Conservation (phyloP, 2,888 invertebrate genomes). For the Diplolepis rosae region DNA sequence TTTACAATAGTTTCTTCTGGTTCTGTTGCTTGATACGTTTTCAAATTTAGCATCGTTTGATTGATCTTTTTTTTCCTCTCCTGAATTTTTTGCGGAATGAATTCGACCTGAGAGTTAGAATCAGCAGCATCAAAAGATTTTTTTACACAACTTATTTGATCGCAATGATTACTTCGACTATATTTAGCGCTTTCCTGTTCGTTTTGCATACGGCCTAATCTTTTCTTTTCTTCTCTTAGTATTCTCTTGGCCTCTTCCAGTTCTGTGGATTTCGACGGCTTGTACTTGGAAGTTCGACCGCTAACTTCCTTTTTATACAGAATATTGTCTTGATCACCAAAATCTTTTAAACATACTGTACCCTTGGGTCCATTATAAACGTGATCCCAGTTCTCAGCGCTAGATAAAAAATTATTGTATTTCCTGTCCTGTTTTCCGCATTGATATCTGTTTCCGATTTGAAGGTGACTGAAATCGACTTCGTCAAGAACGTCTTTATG, state of each 20-base stretch:
- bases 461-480: conserved; percentile 52
- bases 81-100: background rate
- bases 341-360: conserved; percentile 81
- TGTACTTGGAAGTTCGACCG: conserved; percentile 43
- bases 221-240: conserved; percentile 49
- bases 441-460: conserved; percentile 50
- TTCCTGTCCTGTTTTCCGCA: conserved; percentile 58
- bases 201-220: conserved; percentile 1
- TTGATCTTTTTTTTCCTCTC: conserved; percentile 32
- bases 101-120: background rate
- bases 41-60: conserved; percentile 51
- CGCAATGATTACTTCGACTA: conserved; percentile 50
- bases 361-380: conserved; percentile 86
- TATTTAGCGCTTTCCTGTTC: conserved; percentile 44
- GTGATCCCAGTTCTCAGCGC: conserved; percentile 84
- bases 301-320: conserved; percentile 60
- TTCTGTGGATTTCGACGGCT: conserved; percentile 41
- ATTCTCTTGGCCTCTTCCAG: conserved; percentile 55
- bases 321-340: conserved; percentile 81
- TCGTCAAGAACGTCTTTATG: conserved; percentile 56
- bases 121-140: conserved; percentile 51
- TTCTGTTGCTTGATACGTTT: conserved; percentile 40
- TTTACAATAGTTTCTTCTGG: conserved; percentile 29
- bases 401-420: conserved; percentile 4
- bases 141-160: conserved; percentile 44